Conservation (phyloP, 2,888 invertebrate species). For the Liopterus haemorrhoidalis region DNA sequence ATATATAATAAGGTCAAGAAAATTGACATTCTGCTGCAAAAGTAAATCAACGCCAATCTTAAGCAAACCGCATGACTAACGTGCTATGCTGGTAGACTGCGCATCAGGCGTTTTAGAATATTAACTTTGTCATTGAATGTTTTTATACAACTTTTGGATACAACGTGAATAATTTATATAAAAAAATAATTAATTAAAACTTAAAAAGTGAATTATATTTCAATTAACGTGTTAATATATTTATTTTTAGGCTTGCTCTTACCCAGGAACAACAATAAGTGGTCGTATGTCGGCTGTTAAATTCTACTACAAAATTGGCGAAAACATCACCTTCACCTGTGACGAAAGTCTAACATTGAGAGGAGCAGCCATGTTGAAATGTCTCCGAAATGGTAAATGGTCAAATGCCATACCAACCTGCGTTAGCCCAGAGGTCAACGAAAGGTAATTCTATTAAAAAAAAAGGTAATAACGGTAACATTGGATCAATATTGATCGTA, state of each 20-base stretch:
- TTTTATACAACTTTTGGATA: too few species aligned
- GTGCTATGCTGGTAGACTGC: too few species aligned
- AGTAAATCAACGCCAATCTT: too few species aligned
- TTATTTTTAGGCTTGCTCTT: slow-evolving; percentile 70
- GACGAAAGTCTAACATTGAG: slow-evolving; percentile 68
- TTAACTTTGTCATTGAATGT: too few species aligned
- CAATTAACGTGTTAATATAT: background rate
- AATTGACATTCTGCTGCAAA: too few species aligned
- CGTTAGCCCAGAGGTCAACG: slow-evolving; percentile 31
- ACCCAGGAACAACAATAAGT: slow-evolving; percentile 80
- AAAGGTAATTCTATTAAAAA: slow-evolving; percentile 1
- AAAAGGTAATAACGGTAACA: too few species aligned
- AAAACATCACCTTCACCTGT: slow-evolving; percentile 78
- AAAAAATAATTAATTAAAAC: too few species aligned
- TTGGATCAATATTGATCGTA: too few species aligned
- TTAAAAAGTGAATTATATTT: background rate
- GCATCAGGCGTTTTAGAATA: too few species aligned
- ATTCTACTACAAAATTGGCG: slow-evolving; percentile 82
- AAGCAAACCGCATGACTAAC: too few species aligned
- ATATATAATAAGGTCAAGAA: too few species aligned
- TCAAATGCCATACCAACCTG: slow-evolving; percentile 79
- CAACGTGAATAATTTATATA: too few species aligned
- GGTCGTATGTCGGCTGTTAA: slow-evolving; percentile 81
- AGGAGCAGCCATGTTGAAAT: slow-evolving; percentile 73
- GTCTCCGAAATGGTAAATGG: slow-evolving; percentile 79